Base-by-base conservation (phyloP, 2,113 vertebrate genomes). In the Plecotus auritus region DNA sequence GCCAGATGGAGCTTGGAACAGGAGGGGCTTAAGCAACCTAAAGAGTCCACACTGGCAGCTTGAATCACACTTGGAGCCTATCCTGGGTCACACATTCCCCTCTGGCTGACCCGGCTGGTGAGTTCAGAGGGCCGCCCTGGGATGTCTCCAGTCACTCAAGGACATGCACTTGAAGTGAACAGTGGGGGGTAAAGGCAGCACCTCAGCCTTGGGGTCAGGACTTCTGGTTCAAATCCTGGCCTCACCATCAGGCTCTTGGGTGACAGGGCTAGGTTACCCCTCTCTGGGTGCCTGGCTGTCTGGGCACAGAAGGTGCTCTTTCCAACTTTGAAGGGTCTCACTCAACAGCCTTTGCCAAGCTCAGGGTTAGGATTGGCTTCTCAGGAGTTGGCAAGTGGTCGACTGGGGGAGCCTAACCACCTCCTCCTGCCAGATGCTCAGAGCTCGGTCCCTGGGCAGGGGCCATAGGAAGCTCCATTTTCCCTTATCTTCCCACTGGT, bases 41-140 rank as follows among this genome's bases (percentile, higher is more conserved):
- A 20, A 66, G 67, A 84, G 9, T 47, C 35, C 30, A 13, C 26
- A 6, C 3, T 72, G 26, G 51, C 37, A 51, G 72, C 14, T 11
- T 40, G 78, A 78, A 72, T 95, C 72, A 90, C 45, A n/a, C 54
- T 88, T 73, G 54, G 90, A 64, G n/a, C 35, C 67, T 77, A 67
- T 88, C 59, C 66, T 67, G 40, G 73, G 47, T 92, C 93, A 91
- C n/a, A 59, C 45, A 51, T 45, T 91, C 56, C 85, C 78, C 40
- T 77, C 72, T 84, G 49, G 51, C 87, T 85, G 70, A 81, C 64
- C 93, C 92, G 93, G 23, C 13, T 69, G 69, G 51, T 93, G 95
- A 97, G 32, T 88, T 96, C 93, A 96, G 72, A 78, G 12, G 12
- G 40, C 70, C 18, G 9, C 54, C 67, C 54, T 7, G 42, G 74